Evolutionary conservation across 2,888 invertebrate genomes (phyloP).

Genomic region (Acleris cristana): DNA sequence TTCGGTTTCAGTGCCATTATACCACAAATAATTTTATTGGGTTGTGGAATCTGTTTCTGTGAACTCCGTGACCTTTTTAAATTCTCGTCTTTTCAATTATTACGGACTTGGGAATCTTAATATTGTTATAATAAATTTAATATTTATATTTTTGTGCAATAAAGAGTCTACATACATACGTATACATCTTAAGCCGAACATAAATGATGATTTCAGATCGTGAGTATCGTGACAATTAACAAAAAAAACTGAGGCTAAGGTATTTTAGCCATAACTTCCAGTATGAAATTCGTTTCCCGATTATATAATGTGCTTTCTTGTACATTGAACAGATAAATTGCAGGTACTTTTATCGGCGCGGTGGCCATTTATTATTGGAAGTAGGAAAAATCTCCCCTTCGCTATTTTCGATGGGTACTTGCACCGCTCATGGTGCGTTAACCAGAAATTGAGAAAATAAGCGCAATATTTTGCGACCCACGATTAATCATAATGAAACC

Average conservation of each 20-base stretch:
- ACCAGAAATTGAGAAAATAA: conserved; percentile 15
- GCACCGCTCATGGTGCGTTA: conserved; percentile 21
- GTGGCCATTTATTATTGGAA: conserved; percentile 20
- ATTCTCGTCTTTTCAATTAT: background rate
- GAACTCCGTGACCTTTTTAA: background rate
- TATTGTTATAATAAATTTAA: no score
- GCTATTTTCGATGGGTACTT: conserved; percentile 10
- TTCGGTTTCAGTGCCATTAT: conserved; percentile 26
- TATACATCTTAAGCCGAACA: no score
- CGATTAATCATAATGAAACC: conserved; percentile 10
- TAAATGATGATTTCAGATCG: no score
- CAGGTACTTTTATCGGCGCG: background rate
- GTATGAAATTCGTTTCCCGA: no score
- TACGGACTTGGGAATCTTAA: background rate
- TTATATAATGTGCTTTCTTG: background rate
- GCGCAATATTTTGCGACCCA: conserved; percentile 2
- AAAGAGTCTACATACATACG: no score
- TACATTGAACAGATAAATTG: conserved; percentile 6
- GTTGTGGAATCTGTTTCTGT: conserved; percentile 1
- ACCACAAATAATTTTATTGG: conserved; percentile 26
- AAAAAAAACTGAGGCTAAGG: no score
- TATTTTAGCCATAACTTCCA: no score
- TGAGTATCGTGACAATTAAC: no score
- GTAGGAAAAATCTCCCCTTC: conserved; percentile 11
- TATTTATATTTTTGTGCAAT: no score